Base-by-base conservation (phyloP, 2,888 invertebrate genomes). In the Polymixis lichenea region DNA sequence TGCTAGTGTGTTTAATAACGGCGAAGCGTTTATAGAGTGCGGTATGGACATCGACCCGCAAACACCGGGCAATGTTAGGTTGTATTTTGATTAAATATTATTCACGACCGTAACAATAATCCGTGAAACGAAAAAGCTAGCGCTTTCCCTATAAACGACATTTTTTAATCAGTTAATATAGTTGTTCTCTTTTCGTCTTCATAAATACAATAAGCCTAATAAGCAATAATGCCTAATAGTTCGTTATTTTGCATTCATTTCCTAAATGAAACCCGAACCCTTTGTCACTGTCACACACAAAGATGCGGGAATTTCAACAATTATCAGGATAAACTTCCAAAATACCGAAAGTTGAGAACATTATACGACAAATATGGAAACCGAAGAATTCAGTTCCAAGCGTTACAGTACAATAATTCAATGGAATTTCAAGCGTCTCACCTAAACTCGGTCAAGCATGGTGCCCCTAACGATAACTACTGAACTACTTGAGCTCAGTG, bases 401-500 rank as follows among this genome's bases (percentile, higher is more conserved):
- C 61, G 25, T 32, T n/a, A 13, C 17, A 61, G 61, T 7, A 56
- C 46, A 55, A 32, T 61, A 58, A 78, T 62, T 66, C 13, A 49
- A 66, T 62, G 69, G 69, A 81, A 72, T 70, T 81, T 61, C 61
- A 70, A 17, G 65, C 15, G 67, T 32, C 28, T 65, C n/a, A n/a
- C 49, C 49, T 11, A 32, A 77, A 77, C n/a, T 58, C 60, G 32
- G 71, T 65, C 43, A 77, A 74, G 61, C 74, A 38, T 83, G 73
- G 80, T 49, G 61, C 46, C 53, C 25, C 62, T 70, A 74, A 9
- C 74, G 73, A 80, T 83, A 80, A 77, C 69, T 62, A 25, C 38
- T 15, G 4, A 72, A 65, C 51, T 66, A 19, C 28, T 51, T 61
- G 43, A 43, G 51, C 64, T 22, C 38, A 62, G 55, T 65, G 61